Evolutionary conservation across 92 coral and sea anemone species (phyloP), one percentile per base, ranked within the genome.

Genomic region (Epizoanthus rinbou): DNA sequence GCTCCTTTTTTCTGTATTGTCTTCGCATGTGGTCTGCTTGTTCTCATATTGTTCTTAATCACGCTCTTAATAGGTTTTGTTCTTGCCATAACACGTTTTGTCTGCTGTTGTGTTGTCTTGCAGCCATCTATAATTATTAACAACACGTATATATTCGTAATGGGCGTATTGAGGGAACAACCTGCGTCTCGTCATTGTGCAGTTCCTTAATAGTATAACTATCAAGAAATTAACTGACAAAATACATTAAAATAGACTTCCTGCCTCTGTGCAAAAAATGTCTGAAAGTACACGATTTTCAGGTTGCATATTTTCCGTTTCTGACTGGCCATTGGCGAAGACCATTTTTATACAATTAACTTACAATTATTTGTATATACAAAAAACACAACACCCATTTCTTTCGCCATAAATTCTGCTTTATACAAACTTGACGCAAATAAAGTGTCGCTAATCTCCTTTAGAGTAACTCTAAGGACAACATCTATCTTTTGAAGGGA

Each of bases 51-150:
- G 57, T 9, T 8, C 17, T 5, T 45, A 19, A 72, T 28, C n/a
- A 22, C 72, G 72, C 76, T 72, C 33, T 72, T 47, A 71, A 71
- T 73, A 19, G 39, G 24, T 50, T 21, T 73, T 50, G 11, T 47
- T n/a, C 62, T 70, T 50, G 59, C 76, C 52, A 43, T 21, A 45
- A 73, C 47, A 21, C 57, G 28, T 6, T 13, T 47, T 72, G 54
- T 39, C 25, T 8, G 25, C 19, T 58, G 43, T 22, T 16, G 15
- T 73, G 45, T 73, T 53, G 63, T 53, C 37, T 21, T 13, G 7
- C 4, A 22, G 16, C 45, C 35, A 1, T 47, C 54, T 11, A 47
- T 47, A 47, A 47, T 47, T 18, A 13, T 52, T 4, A 13, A 23
- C 16, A 47, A 53, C 57, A 23, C 19, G 79, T 9, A 73, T 25